Percentiles rank a stretch among this genome's conserved stretches.
Conservation (phyloP, 2,888 invertebrate species). For the Cybosia mesomella region DNA sequence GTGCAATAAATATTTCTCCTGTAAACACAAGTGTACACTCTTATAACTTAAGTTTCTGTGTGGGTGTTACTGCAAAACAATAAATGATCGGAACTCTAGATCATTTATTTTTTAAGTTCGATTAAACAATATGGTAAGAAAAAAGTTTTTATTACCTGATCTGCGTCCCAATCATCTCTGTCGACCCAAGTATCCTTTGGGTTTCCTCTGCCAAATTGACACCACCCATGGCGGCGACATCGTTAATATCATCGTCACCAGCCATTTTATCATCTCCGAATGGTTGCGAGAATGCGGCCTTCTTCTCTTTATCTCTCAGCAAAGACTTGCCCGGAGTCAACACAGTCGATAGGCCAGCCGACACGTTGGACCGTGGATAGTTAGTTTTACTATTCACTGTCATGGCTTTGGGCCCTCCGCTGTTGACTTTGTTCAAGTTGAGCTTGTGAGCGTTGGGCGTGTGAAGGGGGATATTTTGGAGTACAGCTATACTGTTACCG, state of each 20-base stretch:
- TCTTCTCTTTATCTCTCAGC: conserved; percentile 93
- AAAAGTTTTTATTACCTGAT: too few relatives aligned
- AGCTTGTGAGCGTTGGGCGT: conserved; percentile 59
- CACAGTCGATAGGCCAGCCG: conserved; percentile 71
- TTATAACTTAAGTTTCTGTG: too few relatives aligned
- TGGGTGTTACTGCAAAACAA: too few relatives aligned
- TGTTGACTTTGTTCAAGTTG: conserved; percentile 71
- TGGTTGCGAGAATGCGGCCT: conserved; percentile 72
- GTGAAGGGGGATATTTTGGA: conserved; percentile 80
- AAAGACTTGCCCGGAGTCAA: conserved; percentile 87
- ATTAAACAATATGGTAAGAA: too few relatives aligned
- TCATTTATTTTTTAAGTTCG: too few relatives aligned
- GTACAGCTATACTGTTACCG: conserved; percentile 72
- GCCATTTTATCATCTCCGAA: conserved; percentile 86
- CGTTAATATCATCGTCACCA: conserved; percentile 98
- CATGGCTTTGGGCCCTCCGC: conserved; percentile 81
- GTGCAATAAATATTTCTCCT: too few relatives aligned
- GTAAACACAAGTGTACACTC: too few relatives aligned
- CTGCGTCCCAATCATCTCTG: conserved; percentile 96
- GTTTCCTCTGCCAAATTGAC: conserved; percentile 99
- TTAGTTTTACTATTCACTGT: conserved; percentile 74
- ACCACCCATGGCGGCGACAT: conserved; percentile 99
- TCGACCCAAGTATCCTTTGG: conserved; percentile 96
- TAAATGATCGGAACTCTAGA: too few relatives aligned
- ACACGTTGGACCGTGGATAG: conserved; percentile 67